Evolutionary conservation across 1,140 invertebrate genomes (phyloP), one percentile per base, ranked within the genome.

Genomic region (Lethocerus indicus): DNA sequence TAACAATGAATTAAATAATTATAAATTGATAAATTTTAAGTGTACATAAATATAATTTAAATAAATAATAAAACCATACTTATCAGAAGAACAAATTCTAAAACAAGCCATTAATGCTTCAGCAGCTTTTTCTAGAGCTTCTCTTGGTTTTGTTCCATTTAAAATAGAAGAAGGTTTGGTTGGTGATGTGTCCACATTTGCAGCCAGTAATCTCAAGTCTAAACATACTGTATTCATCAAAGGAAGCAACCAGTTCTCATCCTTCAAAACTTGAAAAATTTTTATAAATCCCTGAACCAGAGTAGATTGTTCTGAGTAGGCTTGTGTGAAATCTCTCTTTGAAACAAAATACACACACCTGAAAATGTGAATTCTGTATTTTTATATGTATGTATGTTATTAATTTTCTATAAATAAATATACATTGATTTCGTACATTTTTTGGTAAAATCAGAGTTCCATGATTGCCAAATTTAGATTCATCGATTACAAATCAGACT

Each of bases 211-310:
- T 55, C 92, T 67, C 1, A 98, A 67, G 66, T 98, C 94, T 25
- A 91, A 69, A 59, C 88, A 90, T 18, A 92, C 73, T 2, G 75
- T 74, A 61, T 89, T 87, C 81, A 97, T 85, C 4, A 96, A 72
- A 0, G 89, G 86, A 3, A 97, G 62, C 59, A 81, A 81, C 93
- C 93, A 98, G 64, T 97, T 98, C 58, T 96, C 90, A 61, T 96
- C 92, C 59, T 92, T 93, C 56, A 88, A 80, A 14, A 74, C 66
- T 65, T 91, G 86, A 44, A 98, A 69, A 26, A 90, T 73, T 62
- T 85, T 90, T 0, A 81, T 80, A 37, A 95, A 79, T 6, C 73
- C 68, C 54, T 86, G 81, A 0, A 88, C 81, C 50, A 87, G 74
- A 7, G 71, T 63, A 57, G 76, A 79, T 60, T 97, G 91, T 53